Percentiles rank a stretch among this genome's conserved stretches.
phyloP scores from a whole-genome alignment of 2,113 vertebrate species.

The Scytalopus superciliaris region DNA sequence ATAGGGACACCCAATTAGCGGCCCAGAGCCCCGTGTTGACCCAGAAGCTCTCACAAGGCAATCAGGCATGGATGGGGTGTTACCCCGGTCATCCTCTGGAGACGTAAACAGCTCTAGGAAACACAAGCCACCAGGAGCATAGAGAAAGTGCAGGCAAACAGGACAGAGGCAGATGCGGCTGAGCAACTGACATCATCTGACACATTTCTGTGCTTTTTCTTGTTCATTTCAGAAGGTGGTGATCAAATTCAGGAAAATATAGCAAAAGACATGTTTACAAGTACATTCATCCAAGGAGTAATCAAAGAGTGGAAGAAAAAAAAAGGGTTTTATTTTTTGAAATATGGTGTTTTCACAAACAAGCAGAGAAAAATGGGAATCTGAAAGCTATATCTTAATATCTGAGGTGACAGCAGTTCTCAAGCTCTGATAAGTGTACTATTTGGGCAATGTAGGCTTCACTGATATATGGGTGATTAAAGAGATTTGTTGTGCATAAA shows the following conservation, averaged over 20 bases:
- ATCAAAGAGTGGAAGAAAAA: background rate
- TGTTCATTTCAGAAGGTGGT: background rate
- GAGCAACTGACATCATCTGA: background rate
- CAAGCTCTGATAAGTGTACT: background rate
- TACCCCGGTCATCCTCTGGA: background rate
- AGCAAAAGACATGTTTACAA: background rate
- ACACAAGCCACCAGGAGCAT: accelerated
- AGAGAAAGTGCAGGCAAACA: too few relatives aligned
- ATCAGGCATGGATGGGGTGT: too few relatives aligned
- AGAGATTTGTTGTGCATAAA: background rate
- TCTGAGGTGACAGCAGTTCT: background rate
- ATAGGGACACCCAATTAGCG: background rate
- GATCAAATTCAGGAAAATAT: background rate
- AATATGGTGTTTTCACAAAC: background rate
- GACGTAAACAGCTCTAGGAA: background rate
- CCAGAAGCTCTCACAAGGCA: background rate
- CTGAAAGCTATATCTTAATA: background rate
- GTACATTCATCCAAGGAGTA: background rate
- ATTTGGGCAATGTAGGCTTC: background rate
- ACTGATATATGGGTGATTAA: background rate
- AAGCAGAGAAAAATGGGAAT: background rate
- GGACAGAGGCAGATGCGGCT: background rate
- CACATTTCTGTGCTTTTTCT: background rate
- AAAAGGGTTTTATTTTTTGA: accelerated
- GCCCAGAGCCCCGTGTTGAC: background rate